A percentile compares a stretch with the other conserved stretches of the same genome.
phyloP scores from a whole-genome alignment of 2,888 invertebrate genomes.

The Drosophila hawaiiensis region DNA sequence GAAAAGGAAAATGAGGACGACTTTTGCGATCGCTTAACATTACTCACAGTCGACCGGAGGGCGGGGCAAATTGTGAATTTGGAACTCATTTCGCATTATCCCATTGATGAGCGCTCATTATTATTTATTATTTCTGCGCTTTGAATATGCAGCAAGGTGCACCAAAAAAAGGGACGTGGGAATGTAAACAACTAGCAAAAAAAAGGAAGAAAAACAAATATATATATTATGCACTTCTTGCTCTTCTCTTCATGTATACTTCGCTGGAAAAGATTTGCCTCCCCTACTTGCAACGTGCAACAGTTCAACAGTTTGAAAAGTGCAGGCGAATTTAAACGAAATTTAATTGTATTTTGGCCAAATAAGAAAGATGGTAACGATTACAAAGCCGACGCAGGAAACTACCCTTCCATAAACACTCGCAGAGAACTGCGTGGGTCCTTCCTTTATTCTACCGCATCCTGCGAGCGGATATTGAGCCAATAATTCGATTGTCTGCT shows the following conservation, averaged over 20 bases:
- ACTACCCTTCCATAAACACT: conserved; percentile 54
- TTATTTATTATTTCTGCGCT: conserved; percentile 69
- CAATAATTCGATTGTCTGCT: conserved; percentile 76
- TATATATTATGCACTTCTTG: conserved; percentile 20
- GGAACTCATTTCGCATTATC: conserved; percentile 81
- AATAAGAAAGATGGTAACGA: conserved; percentile 18
- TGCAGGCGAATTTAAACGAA: conserved; percentile 67
- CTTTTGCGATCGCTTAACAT: conserved; percentile 65
- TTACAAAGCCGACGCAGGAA: conserved; percentile 47
- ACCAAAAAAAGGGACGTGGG: conserved; percentile 62
- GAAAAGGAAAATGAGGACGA: conserved; percentile 32
- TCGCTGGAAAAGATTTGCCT: conserved; percentile 45
- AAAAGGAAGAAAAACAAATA: neutral
- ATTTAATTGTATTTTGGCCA: conserved; percentile 74
- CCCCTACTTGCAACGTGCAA: conserved; percentile 9
- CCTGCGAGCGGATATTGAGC: conserved; percentile 70
- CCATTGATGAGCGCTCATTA: conserved; percentile 76
- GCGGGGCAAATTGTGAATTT: conserved; percentile 33
- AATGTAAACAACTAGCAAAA: conserved; percentile 70
- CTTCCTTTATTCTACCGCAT: conserved; percentile 5
- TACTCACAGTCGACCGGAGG: conserved; percentile 62
- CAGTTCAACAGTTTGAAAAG: conserved; percentile 44
- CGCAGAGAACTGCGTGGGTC: conserved; percentile 29
- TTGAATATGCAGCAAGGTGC: conserved; percentile 73
- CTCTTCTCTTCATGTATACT: neutral